These are phyloP conservation scores for Azorinus chamasolen DNA, from an alignment of 2,888 invertebrate species.

Conservation along the genomic window DNA sequence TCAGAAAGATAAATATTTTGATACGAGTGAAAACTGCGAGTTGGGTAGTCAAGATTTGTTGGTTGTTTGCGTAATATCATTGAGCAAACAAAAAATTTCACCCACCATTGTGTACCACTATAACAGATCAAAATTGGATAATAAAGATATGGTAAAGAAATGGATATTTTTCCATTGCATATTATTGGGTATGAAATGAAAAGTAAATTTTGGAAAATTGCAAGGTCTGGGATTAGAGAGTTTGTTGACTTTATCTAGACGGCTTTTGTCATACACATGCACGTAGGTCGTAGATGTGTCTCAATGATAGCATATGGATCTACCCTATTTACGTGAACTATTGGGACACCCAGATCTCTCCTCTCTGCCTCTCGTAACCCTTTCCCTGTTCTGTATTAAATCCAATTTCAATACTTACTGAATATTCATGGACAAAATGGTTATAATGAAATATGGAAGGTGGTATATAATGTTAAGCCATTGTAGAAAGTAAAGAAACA, in stretches of 20 bases:
- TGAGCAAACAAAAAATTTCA: slow-evolving; percentile 36
- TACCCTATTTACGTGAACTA: too few species aligned
- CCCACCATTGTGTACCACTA: slow-evolving; percentile 1
- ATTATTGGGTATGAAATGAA: slow-evolving; percentile 63
- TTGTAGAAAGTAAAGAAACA: too few species aligned
- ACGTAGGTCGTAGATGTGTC: not conserved
- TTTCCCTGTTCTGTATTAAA: too few species aligned
- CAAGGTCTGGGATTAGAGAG: slow-evolving; percentile 10
- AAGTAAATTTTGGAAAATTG: slow-evolving; percentile 50
- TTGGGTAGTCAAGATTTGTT: slow-evolving; percentile 30
- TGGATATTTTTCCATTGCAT: slow-evolving; percentile 33
- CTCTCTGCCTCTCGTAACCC: too few species aligned
- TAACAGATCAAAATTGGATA: slow-evolving; percentile 9
- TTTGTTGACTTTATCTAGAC: slow-evolving; percentile 24
- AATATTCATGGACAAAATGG: too few species aligned
- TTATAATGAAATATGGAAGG: too few species aligned
- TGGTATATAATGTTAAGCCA: too few species aligned
- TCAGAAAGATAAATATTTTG: not conserved
- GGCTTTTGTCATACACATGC: slow-evolving; percentile 33
- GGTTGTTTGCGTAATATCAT: slow-evolving; percentile 48
- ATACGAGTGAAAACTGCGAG: slow-evolving; percentile 16
- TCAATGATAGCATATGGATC: too few species aligned
- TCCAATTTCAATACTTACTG: too few species aligned
- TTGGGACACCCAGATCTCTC: too few species aligned
- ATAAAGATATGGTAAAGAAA: slow-evolving; percentile 23